Evolutionary conservation across 1,140 invertebrate genomes (phyloP), one percentile per base, ranked within the genome.

Genomic region (Macrocentrus cingulum): DNA sequence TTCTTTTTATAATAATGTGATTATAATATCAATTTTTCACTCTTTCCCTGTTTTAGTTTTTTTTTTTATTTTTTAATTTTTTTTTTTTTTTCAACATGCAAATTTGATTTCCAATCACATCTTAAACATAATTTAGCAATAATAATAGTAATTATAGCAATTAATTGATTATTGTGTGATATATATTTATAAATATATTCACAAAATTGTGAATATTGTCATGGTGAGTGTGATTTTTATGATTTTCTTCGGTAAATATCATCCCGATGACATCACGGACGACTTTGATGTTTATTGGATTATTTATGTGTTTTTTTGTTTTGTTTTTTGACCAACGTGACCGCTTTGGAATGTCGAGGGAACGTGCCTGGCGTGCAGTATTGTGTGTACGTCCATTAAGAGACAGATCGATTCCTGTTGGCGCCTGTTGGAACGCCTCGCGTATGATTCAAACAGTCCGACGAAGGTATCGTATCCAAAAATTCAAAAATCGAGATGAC

Each of bases 111-210:
- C 60, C 15, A 32, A 52, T 29, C 34, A 41, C 61, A 59, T 52
- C 52, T 56, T 20, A 44, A 29, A 56, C 61, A 66, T 45, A 61
- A 62, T 63, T 70, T 63, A 63, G 56, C 58, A 48, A 48, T 48
- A 48, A 23, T 13, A 48, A 48, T 48, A 23, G 15, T 45, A 45
- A 9, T 25, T 9, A 25, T 48, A 48, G 20, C n/a, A 48, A 48
- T 48, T 46, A 66, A 63, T 61, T 54, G 44, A n/a, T n/a, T n/a
- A n/a, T 55, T 53, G 56, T 58, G 53, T 59, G 45, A 44, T 65
- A 57, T 37, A 48, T 59, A 19, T 25, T 29, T 20, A 53, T 41
- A 54, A 16, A 42, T 48, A 56, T 53, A 48, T 13, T 48, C 29
- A 25, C 15, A 16, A 58, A 42, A 58, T 58, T 45, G 34, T 11